phyloP scores from a whole-genome alignment of 2,888 invertebrate genomes.

The Sympetrum striolatum region DNA sequence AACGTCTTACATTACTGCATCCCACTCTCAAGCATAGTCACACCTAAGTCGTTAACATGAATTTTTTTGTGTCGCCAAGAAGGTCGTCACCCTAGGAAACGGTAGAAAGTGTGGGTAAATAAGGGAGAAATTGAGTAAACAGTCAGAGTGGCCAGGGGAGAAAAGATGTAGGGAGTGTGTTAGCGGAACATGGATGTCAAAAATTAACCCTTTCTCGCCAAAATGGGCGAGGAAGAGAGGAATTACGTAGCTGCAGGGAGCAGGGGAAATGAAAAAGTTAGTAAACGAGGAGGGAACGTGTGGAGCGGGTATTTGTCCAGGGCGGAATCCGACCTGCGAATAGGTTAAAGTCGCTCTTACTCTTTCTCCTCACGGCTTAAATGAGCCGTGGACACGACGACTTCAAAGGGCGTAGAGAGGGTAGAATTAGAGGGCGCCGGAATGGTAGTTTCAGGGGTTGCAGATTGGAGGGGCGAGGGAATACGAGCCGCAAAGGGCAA shows the following conservation, averaged over 20 bases:
- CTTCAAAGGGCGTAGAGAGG: slow-evolving; percentile 25
- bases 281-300: not conserved
- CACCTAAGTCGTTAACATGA: not conserved
- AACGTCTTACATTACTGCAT: not conserved
- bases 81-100: too few species aligned
- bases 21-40: not conserved
- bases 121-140: not conserved
- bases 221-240: not conserved
- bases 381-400: slow-evolving; percentile 1
- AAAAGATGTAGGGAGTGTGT: not conserved
- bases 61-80: too few species aligned
- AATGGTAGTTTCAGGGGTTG: not conserved
- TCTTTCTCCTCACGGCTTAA: slow-evolving; percentile 17
- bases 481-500: not conserved
- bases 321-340: slow-evolving; percentile 8
- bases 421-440: not conserved
- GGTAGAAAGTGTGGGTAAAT: not conserved
- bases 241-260: not conserved
- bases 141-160: not conserved
- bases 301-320: not conserved
- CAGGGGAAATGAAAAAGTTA: not conserved
- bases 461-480: not conserved
- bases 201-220: not conserved
- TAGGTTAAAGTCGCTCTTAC: not conserved
- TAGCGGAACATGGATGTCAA: not conserved